phyloP scores from a whole-genome alignment of 2,113 vertebrate species.

The Serilophus lunatus region DNA sequence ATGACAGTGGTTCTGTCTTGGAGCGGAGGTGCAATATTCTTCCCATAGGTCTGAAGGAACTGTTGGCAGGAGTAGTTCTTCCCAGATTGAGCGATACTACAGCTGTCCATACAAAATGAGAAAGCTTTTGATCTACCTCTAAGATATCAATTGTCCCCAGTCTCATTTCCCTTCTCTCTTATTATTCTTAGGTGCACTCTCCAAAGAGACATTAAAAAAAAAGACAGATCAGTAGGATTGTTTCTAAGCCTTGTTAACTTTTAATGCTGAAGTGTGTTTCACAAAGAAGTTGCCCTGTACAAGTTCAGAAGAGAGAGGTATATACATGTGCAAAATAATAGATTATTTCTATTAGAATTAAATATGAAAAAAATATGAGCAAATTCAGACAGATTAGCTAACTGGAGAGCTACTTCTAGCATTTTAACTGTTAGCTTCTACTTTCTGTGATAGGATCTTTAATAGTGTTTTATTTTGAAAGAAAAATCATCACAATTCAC shows the following conservation, averaged over 20 bases:
- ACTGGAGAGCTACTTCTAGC: neutral
- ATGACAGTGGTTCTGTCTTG: neutral
- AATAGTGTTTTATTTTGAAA: neutral
- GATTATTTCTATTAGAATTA: neutral
- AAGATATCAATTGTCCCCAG: neutral
- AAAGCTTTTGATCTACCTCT: neutral
- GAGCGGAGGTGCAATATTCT: neutral
- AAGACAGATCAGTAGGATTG: neutral
- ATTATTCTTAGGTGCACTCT: neutral
- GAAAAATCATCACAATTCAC: neutral
- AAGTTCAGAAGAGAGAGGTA: neutral
- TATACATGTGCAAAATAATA: neutral
- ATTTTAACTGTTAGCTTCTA: neutral
- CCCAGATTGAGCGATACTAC: neutral
- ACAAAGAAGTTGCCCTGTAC: neutral
- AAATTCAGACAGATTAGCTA: neutral
- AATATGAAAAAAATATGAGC: neutral
- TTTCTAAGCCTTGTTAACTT: neutral
- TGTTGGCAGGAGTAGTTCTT: neutral
- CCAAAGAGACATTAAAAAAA: neutral
- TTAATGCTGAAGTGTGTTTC: no score
- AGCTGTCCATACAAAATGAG: neutral
- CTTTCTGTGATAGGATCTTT: neutral
- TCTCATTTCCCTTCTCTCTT: neutral
- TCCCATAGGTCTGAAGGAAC: neutral